Evolutionary conservation across 2,888 invertebrate genomes (phyloP).

Genomic region (Cerastis leucographa): DNA sequence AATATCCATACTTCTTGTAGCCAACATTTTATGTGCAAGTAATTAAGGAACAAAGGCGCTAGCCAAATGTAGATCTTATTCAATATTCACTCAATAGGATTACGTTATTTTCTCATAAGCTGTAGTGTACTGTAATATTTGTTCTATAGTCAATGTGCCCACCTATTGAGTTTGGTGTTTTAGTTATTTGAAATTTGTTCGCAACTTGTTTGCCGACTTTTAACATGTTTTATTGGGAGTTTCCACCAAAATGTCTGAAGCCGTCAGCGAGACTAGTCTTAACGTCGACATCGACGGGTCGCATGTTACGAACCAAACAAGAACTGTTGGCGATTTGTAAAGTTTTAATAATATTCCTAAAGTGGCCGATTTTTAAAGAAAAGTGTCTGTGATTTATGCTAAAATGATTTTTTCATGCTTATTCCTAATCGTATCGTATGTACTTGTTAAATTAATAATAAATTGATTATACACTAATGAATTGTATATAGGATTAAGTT

Average conservation of each 20-base stretch:
- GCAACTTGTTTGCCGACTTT: conserved; percentile 62
- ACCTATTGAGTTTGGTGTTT: conserved; percentile 83
- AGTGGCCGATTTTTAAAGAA: conserved; percentile 82
- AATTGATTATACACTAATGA: conserved; percentile 73
- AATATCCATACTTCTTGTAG: conserved; percentile 55
- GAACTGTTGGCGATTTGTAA: conserved; percentile 55
- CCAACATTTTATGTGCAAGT: conserved; percentile 60
- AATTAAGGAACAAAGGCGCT: conserved; percentile 65
- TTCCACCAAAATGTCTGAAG: conserved; percentile 2
- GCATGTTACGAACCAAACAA: conserved; percentile 15
- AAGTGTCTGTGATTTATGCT: conserved; percentile 90
- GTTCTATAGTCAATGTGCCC: conserved; percentile 87
- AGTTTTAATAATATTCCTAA: conserved; percentile 72
- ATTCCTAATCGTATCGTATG: conserved; percentile 84
- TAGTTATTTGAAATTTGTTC: conserved; percentile 74
- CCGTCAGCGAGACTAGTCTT: conserved; percentile 14
- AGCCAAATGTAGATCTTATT: conserved; percentile 72
- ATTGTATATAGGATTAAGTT: conserved; percentile 85
- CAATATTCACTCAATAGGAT: conserved; percentile 71
- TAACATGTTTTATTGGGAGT: conserved; percentile 38
- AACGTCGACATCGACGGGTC: conserved; percentile 1
- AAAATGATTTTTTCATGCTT: conserved; percentile 86
- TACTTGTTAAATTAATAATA: conserved; percentile 75
- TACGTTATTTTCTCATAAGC: conserved; percentile 71
- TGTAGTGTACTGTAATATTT: conserved; percentile 76